Evolutionary conservation across 2,113 vertebrate species (phyloP).

Genomic region (Pachycephala philippinensis): DNA sequence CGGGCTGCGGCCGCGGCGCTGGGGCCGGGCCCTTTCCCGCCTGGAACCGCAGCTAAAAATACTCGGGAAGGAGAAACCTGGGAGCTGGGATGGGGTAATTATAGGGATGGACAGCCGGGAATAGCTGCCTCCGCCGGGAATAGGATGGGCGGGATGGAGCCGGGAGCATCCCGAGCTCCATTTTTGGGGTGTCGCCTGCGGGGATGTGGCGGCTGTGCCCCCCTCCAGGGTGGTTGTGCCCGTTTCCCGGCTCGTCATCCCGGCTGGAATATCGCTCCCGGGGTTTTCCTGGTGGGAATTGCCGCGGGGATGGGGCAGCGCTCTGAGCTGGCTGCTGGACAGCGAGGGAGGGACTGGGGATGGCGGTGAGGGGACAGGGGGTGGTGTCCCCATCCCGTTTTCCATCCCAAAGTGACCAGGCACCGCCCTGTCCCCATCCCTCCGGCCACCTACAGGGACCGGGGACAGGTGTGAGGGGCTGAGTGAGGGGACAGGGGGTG

Average conservation of each 20-base stretch:
- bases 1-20: rapidly evolving
- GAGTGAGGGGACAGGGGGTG: no score
- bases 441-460: no score
- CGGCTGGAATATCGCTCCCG: neutral
- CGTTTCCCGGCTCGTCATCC: neutral
- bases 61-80: neutral
- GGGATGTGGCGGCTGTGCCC: neutral
- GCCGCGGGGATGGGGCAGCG: neutral
- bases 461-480: no score
- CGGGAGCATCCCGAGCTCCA: rapidly evolving
- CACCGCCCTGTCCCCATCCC: no score
- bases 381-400: neutral
- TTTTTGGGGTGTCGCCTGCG: neutral
- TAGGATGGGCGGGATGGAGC: rapidly evolving
- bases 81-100: neutral
- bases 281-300: neutral
- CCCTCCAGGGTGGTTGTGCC: no score
- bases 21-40: constrained; percentile 10
- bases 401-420: rapidly evolving
- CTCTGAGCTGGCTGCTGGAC: neutral
- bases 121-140: neutral
- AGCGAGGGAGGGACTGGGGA: neutral
- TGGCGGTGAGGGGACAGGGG: neutral
- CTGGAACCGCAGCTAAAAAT: constrained; percentile 20
- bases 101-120: neutral